Conservation (phyloP, 2,113 vertebrate genomes). For the Illadopsis cleaveri region DNA sequence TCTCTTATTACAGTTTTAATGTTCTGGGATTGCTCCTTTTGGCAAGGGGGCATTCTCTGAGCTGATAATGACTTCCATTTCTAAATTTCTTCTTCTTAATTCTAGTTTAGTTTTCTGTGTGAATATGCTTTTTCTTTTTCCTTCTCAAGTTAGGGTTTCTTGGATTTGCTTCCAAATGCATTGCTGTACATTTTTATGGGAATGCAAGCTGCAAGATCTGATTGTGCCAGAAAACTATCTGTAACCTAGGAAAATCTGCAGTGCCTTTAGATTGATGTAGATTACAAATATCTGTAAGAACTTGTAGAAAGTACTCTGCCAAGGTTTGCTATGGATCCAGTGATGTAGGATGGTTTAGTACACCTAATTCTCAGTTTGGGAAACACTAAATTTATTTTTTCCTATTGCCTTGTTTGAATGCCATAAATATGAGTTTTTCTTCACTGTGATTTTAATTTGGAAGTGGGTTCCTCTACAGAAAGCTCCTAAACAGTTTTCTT, state of each 20-base stretch:
- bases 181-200: neutral
- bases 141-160: neutral
- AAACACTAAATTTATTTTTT: neutral
- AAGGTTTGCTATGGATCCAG: neutral
- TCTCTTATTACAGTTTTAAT: neutral
- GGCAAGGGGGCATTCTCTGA: rapidly evolving
- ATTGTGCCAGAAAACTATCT: neutral
- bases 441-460: neutral
- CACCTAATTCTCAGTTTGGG: neutral
- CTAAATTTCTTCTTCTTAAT: neutral
- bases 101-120: neutral
- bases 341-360: neutral
- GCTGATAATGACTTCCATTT: neutral
- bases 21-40: neutral
- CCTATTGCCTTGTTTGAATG: neutral
- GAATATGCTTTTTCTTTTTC: neutral
- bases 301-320: neutral
- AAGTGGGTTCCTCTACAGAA: neutral
- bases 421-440: neutral
- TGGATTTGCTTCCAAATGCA: neutral
- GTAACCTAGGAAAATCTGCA: neutral
- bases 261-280: neutral
- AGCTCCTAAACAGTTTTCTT: neutral
- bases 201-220: neutral
- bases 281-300: neutral